Evolutionary conservation across 2,888 invertebrate species (phyloP), one percentile per base, ranked within the genome.

Genomic region (Eurois occulta): DNA sequence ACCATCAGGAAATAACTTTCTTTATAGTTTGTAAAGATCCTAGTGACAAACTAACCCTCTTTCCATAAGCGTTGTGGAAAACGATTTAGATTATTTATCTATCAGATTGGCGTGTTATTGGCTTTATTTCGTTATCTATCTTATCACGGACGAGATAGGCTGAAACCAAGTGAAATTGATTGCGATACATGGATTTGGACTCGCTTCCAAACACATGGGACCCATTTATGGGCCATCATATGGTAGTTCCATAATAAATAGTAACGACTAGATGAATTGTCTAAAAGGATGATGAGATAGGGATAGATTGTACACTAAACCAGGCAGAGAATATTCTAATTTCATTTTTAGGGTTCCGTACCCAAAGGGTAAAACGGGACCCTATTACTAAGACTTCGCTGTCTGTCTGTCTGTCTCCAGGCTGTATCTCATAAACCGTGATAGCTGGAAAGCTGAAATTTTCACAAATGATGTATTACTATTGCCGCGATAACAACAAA

Each of bases 1-100:
- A 64, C 21, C 16, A 55, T 11, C n/a, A 38, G 11, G n/a, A n/a
- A 65, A 41, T 21, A 16, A 76, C 32, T 52, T 52, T 52, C 38
- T 21, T 48, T 38, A 46, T 52, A 35, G n/a, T 65, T 52, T 48
- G 11, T 10, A 21, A 43, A 35, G 4, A 16, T 7, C 21, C n/a
- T 32, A 41, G 48, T 69, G 46, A 32, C 21, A 77, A 38, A 35
- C 38, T 48, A 24, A n/a, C 43, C 38, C 10, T 70, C 18, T 52
- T 64, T 64, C 28, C 52, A 24, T 4, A 3, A 43, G 11, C 7
- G 35, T 18, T 60, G 52, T 64, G 38, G 16, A 6, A 64, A 55
- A 35, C 46, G 28, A 71, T 78, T 32, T 7, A 64, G 62, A 64
- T 71, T 71, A 64, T 64, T 46, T n/a, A n/a, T n/a, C 28, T 78